phyloP scores from a whole-genome alignment of 2,888 invertebrate species.

The Drosophila nr. fundita region DNA sequence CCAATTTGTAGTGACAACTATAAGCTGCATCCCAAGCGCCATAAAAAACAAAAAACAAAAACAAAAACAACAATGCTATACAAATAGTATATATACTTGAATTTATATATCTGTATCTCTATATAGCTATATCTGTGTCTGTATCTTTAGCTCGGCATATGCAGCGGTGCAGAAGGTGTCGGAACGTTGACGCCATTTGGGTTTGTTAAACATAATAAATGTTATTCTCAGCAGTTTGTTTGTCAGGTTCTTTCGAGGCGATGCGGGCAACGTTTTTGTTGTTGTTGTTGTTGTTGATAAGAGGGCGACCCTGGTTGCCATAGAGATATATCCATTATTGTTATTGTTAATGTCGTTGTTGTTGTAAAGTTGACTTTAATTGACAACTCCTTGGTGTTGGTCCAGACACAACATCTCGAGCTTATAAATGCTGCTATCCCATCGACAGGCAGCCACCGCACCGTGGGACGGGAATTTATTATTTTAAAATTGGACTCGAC shows the following conservation, averaged over 20 bases:
- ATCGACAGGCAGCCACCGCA: constrained; percentile 32
- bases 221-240: constrained; percentile 62
- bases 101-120: constrained; percentile 22
- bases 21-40: constrained; percentile 72
- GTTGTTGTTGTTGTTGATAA: constrained; percentile 32
- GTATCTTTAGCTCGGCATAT: constrained; percentile 41
- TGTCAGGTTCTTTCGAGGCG: constrained; percentile 44
- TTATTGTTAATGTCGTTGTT: constrained; percentile 37
- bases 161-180: constrained; percentile 52
- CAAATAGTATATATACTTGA: constrained; percentile 17
- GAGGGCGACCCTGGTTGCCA: constrained; percentile 42
- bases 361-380: constrained; percentile 73
- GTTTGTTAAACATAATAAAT: constrained; percentile 80
- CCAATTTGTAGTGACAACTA: constrained; percentile 80
- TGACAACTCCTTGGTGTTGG: constrained; percentile 71
- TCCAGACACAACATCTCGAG: constrained; percentile 40
- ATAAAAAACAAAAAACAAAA: constrained; percentile 53
- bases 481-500: not conserved
- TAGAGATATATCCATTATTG: constrained; percentile 56
- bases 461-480: constrained; percentile 42
- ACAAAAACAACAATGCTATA: not conserved
- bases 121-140: constrained; percentile 34
- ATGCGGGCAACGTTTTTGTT: constrained; percentile 52
- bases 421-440: constrained; percentile 35
- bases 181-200: constrained; percentile 71